Conservation (phyloP, 2,888 invertebrate species). For the Bombylius discolor region DNA sequence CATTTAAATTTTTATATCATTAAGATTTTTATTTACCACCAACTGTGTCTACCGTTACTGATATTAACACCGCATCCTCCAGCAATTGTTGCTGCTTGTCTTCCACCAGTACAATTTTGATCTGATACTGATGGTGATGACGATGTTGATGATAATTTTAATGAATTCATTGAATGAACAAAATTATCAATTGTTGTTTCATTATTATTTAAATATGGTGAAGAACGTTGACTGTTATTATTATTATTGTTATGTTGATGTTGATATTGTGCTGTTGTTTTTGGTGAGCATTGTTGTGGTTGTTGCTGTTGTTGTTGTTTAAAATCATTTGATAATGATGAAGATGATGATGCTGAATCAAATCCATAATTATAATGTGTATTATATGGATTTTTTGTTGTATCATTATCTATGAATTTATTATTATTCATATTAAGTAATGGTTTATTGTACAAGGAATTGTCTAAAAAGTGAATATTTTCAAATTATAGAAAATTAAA, state of each 20-base stretch:
- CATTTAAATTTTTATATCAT: background rate
- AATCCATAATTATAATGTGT: no score
- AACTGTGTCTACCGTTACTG: background rate
- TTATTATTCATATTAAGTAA: conserved; percentile 7
- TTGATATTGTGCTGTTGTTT: conserved; percentile 44
- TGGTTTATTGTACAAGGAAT: background rate
- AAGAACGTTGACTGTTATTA: conserved; percentile 22
- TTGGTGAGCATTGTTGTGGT: background rate
- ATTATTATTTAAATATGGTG: conserved; percentile 31
- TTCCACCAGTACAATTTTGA: no score
- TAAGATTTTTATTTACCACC: conserved; percentile 19
- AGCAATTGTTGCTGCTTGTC: no score
- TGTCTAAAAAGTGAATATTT: no score
- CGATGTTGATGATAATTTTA: conserved; percentile 22
- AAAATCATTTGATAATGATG: conserved; percentile 8
- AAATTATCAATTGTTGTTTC: conserved; percentile 25
- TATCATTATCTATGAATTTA: conserved; percentile 11
- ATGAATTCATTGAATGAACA: conserved; percentile 30
- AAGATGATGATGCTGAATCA: background rate
- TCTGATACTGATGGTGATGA: no score
- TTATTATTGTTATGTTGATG: conserved; percentile 38
- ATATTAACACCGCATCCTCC: background rate
- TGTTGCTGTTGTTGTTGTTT: conserved; percentile 11
- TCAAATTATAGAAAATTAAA: no score
- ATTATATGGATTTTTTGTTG: background rate